Evolutionary conservation across 2,888 invertebrate species (phyloP).

Genomic region (Caenorhabditis becei): DNA sequence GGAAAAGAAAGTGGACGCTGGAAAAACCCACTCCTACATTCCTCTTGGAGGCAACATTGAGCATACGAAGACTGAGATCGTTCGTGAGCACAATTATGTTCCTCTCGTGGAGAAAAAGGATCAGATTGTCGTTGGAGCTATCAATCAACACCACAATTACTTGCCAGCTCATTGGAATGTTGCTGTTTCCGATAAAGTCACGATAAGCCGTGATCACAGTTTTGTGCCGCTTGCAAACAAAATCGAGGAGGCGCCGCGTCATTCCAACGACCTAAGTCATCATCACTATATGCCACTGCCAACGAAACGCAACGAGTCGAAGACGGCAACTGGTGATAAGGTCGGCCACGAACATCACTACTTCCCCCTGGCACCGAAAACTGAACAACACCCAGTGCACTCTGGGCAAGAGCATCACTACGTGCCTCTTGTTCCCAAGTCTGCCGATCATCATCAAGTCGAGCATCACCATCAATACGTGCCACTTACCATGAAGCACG

Average conservation of each 20-base stretch:
- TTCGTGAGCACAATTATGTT: slow-evolving; percentile 43
- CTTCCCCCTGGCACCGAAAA: slow-evolving; percentile 51
- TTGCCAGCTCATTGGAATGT: slow-evolving; percentile 51
- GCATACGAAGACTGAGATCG: slow-evolving; percentile 9
- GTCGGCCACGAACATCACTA: slow-evolving; percentile 52
- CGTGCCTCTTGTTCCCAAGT: slow-evolving; percentile 46
- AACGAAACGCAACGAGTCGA: slow-evolving; percentile 38
- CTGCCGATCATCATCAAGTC: slow-evolving; percentile 14
- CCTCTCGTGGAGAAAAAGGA: slow-evolving; percentile 47
- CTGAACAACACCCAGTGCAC: slow-evolving; percentile 39
- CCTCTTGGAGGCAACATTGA: slow-evolving; percentile 35
- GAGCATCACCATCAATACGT: slow-evolving; percentile 49
- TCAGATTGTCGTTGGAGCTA: slow-evolving; percentile 1
- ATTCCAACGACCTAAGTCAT: slow-evolving; percentile 53
- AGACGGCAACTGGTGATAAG: slow-evolving; percentile 47
- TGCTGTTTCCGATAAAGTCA: slow-evolving; percentile 33
- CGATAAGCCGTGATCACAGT: slow-evolving; percentile 54
- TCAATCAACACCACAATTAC: slow-evolving; percentile 54
- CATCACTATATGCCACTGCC: slow-evolving; percentile 61
- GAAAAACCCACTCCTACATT: slow-evolving; percentile 48
- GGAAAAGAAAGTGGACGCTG: slow-evolving; percentile 21
- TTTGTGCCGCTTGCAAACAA: slow-evolving; percentile 56
- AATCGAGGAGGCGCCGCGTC: slow-evolving; percentile 46
- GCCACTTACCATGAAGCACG: slow-evolving; percentile 35
- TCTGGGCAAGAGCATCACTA: slow-evolving; percentile 46